Evolutionary conservation across 2,888 invertebrate species (phyloP).

Genomic region (Phyllotreta cruciferae): DNA sequence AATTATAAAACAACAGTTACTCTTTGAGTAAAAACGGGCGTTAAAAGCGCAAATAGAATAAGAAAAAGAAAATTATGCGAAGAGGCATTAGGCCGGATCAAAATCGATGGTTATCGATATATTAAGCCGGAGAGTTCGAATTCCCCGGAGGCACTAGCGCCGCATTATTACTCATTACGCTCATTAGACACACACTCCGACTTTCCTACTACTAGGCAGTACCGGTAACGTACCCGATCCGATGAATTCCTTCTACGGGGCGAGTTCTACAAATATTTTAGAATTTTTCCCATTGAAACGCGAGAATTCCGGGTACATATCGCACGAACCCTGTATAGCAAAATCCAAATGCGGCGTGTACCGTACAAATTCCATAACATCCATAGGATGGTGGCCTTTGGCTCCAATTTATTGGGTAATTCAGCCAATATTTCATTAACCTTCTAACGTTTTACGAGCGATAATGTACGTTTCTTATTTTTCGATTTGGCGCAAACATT

Average conservation of each 20-base stretch:
- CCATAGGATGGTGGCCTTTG: conserved; percentile 30
- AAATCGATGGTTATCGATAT: conserved; percentile 29
- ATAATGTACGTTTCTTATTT: conserved; percentile 12
- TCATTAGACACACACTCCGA: conserved; percentile 36
- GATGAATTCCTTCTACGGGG: conserved; percentile 24
- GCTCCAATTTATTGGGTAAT: conserved; percentile 39
- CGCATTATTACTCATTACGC: conserved; percentile 45
- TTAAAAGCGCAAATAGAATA: conserved; percentile 7
- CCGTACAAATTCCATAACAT: conserved; percentile 27
- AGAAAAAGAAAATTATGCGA: conserved; percentile 5
- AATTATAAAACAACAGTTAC: not conserved
- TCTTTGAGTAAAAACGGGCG: no score
- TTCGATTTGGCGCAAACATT: not conserved
- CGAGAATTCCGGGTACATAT: no score
- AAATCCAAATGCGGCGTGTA: conserved; percentile 1
- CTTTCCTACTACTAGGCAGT: conserved; percentile 34
- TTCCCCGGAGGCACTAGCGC: conserved; percentile 33
- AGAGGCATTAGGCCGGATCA: conserved; percentile 23
- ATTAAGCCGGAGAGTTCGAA: conserved; percentile 28
- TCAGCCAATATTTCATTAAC: conserved; percentile 32
- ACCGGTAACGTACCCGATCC: conserved; percentile 29
- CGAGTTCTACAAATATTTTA: conserved; percentile 4
- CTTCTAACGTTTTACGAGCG: conserved; percentile 30
- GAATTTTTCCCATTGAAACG: no score
- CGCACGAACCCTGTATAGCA: conserved; percentile 14